Conservation (phyloP, 2,113 vertebrate genomes). For the Charadrius vociferus region DNA sequence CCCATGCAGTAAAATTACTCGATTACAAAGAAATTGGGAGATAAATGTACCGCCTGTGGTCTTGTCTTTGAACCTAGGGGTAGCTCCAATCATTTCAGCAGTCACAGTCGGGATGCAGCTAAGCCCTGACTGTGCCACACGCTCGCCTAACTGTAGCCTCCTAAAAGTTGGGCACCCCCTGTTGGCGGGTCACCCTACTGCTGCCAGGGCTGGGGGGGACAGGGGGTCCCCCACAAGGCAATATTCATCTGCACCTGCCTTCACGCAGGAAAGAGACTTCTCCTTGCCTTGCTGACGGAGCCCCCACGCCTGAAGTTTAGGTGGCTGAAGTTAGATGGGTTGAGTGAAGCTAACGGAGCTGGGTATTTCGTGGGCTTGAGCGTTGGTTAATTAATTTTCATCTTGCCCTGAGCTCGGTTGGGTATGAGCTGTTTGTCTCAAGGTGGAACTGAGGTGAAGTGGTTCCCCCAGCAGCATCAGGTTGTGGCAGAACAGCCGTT, state of each 20-base stretch:
- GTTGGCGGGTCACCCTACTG: fast-evolving
- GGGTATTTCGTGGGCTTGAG: not conserved
- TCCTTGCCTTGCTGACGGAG: not conserved
- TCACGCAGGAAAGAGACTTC: not conserved
- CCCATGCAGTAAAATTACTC: not conserved
- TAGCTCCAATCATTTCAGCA: not conserved
- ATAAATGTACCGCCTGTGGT: not conserved
- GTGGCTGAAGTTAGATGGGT: not conserved
- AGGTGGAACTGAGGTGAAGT: not conserved
- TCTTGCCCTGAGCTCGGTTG: not conserved
- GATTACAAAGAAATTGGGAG: not conserved
- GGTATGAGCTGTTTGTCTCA: not conserved
- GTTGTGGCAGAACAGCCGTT: not conserved
- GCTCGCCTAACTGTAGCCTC: not conserved
- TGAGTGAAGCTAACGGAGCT: not conserved
- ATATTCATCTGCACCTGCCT: not conserved
- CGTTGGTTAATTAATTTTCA: not conserved
- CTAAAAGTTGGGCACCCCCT: not conserved
- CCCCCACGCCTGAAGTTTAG: not conserved
- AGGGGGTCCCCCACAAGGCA: not conserved
- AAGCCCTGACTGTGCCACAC: not conserved
- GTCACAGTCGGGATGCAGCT: not conserved
- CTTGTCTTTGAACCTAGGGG: not conserved
- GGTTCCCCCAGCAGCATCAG: not conserved
- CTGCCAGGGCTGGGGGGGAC: not conserved